Evolutionary conservation across 2,888 invertebrate species (phyloP).

Genomic region (Griposia aprilina): DNA sequence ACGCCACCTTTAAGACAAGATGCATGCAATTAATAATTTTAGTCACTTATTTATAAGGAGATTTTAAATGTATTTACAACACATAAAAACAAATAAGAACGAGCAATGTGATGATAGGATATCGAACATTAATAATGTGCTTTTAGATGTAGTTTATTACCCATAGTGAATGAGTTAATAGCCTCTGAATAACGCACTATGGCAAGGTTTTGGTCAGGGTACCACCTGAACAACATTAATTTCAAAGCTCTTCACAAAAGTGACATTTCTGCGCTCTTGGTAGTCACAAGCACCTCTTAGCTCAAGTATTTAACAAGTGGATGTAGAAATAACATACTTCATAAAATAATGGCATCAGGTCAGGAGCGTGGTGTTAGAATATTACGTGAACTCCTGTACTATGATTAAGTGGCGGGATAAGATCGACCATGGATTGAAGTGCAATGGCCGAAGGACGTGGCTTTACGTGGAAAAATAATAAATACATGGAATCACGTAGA

Average conservation of each 20-base stretch:
- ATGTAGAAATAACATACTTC: constrained; percentile 17
- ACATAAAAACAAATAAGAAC: too few relatives aligned
- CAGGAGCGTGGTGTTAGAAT: constrained; percentile 28
- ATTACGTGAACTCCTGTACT: constrained; percentile 32
- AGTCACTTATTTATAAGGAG: too few relatives aligned
- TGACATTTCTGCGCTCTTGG: background rate
- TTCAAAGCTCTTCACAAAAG: background rate
- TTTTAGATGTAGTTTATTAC: too few relatives aligned
- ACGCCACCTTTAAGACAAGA: too few relatives aligned
- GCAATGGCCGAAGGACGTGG: constrained; percentile 51
- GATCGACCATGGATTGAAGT: constrained; percentile 50
- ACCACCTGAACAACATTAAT: too few relatives aligned
- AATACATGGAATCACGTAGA: constrained; percentile 35
- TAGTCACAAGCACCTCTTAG: background rate
- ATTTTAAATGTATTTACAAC: too few relatives aligned
- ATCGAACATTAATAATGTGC: too few relatives aligned
- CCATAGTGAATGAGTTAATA: too few relatives aligned
- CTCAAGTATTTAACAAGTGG: constrained; percentile 24
- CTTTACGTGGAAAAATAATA: constrained; percentile 42
- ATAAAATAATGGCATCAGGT: constrained; percentile 21
- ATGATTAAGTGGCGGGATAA: constrained; percentile 57
- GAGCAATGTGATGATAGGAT: too few relatives aligned
- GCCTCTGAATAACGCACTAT: too few relatives aligned
- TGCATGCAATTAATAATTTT: too few relatives aligned
- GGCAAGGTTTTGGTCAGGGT: too few relatives aligned